These are phyloP conservation scores for Pachymerium ferrugineum DNA, from an alignment of 2,888 invertebrate species.

Conservation along the genomic window DNA sequence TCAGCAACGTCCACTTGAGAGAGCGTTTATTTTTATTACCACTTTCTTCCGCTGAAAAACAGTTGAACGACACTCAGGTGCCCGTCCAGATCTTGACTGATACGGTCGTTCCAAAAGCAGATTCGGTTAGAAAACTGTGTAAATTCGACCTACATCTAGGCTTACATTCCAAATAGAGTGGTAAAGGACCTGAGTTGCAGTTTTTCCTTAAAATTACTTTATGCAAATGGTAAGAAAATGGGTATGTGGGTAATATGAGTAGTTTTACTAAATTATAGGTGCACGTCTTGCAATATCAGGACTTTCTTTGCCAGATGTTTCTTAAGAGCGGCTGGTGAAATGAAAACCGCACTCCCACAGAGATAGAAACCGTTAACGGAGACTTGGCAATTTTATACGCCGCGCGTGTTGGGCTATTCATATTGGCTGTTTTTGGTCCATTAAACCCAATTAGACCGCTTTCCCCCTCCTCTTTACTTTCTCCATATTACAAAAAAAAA, in stretches of 20 bases:
- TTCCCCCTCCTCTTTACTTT: slow-evolving; percentile 16
- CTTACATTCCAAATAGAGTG: slow-evolving; percentile 14
- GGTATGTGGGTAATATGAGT: slow-evolving; percentile 25
- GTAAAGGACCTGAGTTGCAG: neutral
- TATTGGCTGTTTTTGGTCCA: slow-evolving; percentile 33
- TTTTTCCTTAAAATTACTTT: neutral
- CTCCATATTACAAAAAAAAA: neutral
- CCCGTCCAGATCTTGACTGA: neutral
- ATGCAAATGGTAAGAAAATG: slow-evolving; percentile 23
- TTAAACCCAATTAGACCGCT: slow-evolving; percentile 30
- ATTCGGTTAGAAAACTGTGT: neutral
- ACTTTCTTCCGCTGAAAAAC: neutral
- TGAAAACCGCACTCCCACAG: slow-evolving; percentile 27
- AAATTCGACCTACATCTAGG: slow-evolving; percentile 9
- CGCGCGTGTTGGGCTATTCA: slow-evolving; percentile 25
- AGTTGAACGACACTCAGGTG: neutral
- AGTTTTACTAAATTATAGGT: slow-evolving; percentile 24
- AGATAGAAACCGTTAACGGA: slow-evolving; percentile 25
- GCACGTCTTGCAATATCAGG: slow-evolving; percentile 27
- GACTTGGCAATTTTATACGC: slow-evolving; percentile 19
- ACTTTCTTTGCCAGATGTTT: slow-evolving; percentile 22
- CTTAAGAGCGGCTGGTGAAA: slow-evolving; percentile 25
- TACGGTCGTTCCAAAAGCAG: neutral
- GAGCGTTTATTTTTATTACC: neutral
- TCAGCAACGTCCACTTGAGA: neutral